A percentile compares a stretch with the other conserved stretches of the same genome.
These are phyloP conservation scores for Bufo gargarizans DNA, from an alignment of 2,113 vertebrate species.

Conservation along the genomic window DNA sequence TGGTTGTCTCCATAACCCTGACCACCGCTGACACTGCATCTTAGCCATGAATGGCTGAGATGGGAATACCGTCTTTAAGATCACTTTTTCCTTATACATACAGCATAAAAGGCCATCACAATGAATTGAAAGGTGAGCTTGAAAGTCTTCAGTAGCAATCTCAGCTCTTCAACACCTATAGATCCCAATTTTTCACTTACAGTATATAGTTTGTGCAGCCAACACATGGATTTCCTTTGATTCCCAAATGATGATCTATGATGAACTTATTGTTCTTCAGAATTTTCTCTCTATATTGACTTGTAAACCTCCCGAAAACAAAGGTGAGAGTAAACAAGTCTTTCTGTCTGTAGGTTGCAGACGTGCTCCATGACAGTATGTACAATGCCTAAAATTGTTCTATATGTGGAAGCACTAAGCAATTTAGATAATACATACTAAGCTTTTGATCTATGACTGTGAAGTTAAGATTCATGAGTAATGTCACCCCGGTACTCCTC, in stretches of 20 bases:
- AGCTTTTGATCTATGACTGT: conserved; percentile 30
- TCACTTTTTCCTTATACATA: too few relatives aligned
- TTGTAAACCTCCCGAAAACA: not conserved
- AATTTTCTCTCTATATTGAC: not conserved
- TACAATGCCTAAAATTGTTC: not conserved
- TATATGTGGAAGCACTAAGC: not conserved
- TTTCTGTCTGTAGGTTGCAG: not conserved
- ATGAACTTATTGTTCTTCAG: not conserved
- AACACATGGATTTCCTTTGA: not conserved
- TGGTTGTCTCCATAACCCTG: too few relatives aligned
- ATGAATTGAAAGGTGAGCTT: too few relatives aligned
- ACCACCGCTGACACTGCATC: too few relatives aligned
- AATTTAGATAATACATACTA: conserved; percentile 34
- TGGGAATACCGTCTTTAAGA: too few relatives aligned
- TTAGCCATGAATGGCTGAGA: too few relatives aligned
- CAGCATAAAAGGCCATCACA: too few relatives aligned
- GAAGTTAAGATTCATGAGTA: conserved; percentile 34
- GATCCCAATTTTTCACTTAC: not conserved
- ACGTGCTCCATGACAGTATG: not conserved
- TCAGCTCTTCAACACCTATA: not conserved
- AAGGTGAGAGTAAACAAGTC: not conserved
- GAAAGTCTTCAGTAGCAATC: not conserved
- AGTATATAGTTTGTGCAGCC: not conserved
- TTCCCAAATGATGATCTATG: not conserved
- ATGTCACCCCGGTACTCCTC: conserved; percentile 17